These are phyloP conservation scores for Malurus elegans DNA, from an alignment of 2,113 vertebrate genomes.

Conservation along the genomic window DNA sequence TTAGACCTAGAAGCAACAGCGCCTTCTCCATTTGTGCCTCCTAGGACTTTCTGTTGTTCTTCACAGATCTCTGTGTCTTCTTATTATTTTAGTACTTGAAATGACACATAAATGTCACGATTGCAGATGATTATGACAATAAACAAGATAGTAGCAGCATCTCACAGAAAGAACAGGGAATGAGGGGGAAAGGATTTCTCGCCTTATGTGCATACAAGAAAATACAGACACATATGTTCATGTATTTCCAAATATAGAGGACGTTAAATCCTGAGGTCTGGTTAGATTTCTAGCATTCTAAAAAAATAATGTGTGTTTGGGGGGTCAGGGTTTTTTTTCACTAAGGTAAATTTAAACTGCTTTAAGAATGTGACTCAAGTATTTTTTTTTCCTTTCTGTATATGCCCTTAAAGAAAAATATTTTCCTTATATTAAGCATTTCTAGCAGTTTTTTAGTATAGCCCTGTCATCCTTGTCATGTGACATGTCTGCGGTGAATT, in stretches of 20 bases:
- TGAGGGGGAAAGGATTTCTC: neutral
- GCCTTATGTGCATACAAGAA: neutral
- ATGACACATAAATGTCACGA: neutral
- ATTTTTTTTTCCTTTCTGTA: neutral
- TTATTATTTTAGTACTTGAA: neutral
- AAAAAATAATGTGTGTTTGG: neutral
- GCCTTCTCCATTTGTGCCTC: neutral
- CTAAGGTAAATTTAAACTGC: neutral
- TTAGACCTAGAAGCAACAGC: neutral
- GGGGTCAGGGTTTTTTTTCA: accelerated
- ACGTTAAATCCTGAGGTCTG: neutral
- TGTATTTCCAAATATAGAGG: neutral
- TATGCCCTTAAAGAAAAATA: neutral
- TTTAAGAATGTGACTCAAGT: neutral
- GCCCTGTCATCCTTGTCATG: neutral
- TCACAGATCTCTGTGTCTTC: neutral
- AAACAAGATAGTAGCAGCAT: neutral
- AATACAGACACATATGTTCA: neutral
- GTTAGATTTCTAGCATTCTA: neutral
- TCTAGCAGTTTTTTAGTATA: neutral
- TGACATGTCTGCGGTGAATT: neutral
- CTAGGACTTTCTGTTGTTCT: neutral
- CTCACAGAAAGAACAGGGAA: neutral
- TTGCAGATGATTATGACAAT: neutral
- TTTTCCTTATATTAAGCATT: neutral